Evolutionary conservation across 2,888 invertebrate genomes (phyloP).

Genomic region (Drosophila helvetica): DNA sequence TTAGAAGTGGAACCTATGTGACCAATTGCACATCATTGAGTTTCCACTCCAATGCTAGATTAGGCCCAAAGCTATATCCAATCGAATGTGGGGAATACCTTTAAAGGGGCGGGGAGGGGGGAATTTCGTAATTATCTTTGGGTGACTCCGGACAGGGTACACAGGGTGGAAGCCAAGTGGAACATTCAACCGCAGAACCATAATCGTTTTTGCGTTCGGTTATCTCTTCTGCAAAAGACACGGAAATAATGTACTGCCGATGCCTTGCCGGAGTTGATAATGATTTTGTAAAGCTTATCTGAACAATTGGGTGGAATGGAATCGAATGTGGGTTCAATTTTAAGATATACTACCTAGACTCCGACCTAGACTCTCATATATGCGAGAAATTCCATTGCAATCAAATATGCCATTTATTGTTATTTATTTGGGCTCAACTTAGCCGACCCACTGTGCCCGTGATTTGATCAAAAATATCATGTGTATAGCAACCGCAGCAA

Average conservation of each 20-base stretch:
- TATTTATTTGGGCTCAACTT: neutral
- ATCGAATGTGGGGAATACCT: neutral
- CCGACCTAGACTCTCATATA: no score
- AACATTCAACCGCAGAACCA: constrained; percentile 12
- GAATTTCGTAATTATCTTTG: neutral
- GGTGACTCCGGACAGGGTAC: neutral
- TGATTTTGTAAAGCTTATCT: constrained; percentile 31
- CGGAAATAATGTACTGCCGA: constrained; percentile 25
- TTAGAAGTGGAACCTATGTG: constrained; percentile 46
- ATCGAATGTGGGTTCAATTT: neutral
- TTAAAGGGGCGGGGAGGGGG: neutral
- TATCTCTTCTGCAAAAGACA: constrained; percentile 32
- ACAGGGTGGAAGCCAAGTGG: neutral
- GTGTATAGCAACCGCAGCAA: no score
- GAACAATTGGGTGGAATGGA: constrained; percentile 20
- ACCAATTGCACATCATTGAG: constrained; percentile 28
- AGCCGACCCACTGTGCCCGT: neutral
- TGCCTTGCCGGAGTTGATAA: constrained; percentile 20
- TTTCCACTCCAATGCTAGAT: constrained; percentile 23
- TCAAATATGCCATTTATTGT: neutral
- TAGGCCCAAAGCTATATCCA: constrained; percentile 28
- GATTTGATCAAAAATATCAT: neutral
- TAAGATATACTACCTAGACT: neutral
- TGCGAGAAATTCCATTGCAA: neutral
- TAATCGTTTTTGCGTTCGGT: constrained; percentile 21